Evolutionary conservation across 2,797 vertebrate species (phyloP), one percentile per base, ranked within the genome.

Genomic region (Lerista edwardsae): DNA sequence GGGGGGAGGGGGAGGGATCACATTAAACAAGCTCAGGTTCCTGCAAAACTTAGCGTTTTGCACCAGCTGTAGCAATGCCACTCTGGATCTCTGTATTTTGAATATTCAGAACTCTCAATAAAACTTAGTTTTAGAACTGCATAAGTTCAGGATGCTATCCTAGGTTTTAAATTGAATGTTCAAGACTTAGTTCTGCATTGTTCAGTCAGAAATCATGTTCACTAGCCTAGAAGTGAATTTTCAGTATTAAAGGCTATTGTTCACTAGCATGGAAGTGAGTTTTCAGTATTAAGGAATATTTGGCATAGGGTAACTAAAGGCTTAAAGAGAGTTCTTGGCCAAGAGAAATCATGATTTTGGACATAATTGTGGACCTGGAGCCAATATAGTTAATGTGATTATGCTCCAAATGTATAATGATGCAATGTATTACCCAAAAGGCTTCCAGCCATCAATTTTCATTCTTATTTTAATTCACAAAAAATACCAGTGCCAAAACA

Each of bases 121-220:
- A 55, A 47, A 55, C 15, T 55, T 2, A 51, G 47, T 9, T 51
- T 51, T 55, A 55, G 19, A 55, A 47, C 10, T 8, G 47, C 47
- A 7, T 55, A 55, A 55, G 19, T 55, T 55, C 51, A 55, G 51
- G 51, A 17, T 55, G 51, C 51, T 55, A 55, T 15, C 15, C 14
- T 15, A 55, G 51, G 51, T 55, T 55, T 55, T 55, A 55, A 55
- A 55, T 55, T 15, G 15, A 55, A 55, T 55, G 51, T 55, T 59
- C 4, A 36, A 7, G 6, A 51, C 8, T 59, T 75, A 47, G 80
- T 4, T 87, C 84, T 55, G 51, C 1, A 47, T 59, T 86, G 75
- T 69, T 84, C 87, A 69, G 72, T 81, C 41, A 73, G 82, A 71
- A 1, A n/a, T n/a, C n/a, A 83, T 25, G 69, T 15, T 87, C 59